Conservation (phyloP, 2,113 vertebrate species). For the Lepidothrix coronata region DNA sequence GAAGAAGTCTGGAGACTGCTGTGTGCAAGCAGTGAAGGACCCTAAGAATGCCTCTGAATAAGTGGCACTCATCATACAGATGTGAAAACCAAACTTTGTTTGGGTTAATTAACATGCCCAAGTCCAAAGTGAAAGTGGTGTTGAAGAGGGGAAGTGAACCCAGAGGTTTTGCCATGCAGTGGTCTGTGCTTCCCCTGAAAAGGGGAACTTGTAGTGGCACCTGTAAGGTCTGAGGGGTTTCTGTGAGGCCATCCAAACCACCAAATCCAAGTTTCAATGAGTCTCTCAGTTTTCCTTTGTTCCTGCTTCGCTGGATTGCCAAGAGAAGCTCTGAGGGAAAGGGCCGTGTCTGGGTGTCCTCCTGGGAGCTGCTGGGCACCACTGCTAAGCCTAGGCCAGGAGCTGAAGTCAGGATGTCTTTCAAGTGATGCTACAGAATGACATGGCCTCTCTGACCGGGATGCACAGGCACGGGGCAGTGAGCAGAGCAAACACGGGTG, state of each 20-base stretch:
- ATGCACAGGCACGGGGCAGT: neutral
- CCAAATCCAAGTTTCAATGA: conserved; percentile 12
- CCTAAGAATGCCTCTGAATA: neutral
- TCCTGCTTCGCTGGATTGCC: neutral
- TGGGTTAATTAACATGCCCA: neutral
- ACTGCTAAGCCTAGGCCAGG: neutral
- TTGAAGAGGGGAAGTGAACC: conserved; percentile 42
- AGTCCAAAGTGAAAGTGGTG: neutral
- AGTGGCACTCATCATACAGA: neutral
- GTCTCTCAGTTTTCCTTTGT: neutral
- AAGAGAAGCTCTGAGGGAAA: neutral
- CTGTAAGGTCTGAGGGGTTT: neutral
- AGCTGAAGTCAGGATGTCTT: neutral
- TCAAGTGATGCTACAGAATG: neutral
- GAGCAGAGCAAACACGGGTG: neutral
- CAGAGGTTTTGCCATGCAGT: neutral
- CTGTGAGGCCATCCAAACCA: conserved; percentile 20
- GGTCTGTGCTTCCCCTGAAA: conserved; percentile 50
- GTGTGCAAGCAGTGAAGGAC: neutral
- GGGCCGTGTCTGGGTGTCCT: neutral
- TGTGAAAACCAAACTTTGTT: neutral
- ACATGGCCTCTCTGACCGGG: neutral
- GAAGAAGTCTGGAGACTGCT: neutral
- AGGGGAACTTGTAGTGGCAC: conserved; percentile 49
- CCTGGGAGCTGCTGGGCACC: neutral